Conservation (phyloP, 2,888 invertebrate species). For the Listrodromus nycthemerus region DNA sequence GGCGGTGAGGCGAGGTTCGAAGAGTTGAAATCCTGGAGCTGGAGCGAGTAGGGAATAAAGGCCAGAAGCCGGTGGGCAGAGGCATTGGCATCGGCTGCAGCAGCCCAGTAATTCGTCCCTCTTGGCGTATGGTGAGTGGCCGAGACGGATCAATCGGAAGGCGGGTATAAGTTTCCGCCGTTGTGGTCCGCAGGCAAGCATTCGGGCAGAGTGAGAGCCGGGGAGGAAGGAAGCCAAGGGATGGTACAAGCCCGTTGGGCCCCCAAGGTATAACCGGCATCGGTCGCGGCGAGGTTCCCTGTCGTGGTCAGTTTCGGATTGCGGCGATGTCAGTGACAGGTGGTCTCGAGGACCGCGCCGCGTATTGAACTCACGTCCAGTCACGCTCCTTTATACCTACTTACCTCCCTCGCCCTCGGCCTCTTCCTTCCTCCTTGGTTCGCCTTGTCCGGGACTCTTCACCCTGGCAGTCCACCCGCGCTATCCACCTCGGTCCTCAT, state of each 20-base stretch:
- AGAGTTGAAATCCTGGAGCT: slow-evolving; percentile 30
- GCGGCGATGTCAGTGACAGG: slow-evolving; percentile 84
- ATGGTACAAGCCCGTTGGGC: slow-evolving; percentile 46
- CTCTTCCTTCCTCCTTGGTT: slow-evolving; percentile 47
- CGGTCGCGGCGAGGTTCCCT: slow-evolving; percentile 78
- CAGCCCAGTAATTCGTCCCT: slow-evolving; percentile 80
- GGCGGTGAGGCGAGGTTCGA: slow-evolving; percentile 11
- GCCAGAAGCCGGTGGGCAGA: slow-evolving; percentile 43
- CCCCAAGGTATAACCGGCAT: slow-evolving; percentile 59
- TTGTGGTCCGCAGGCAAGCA: slow-evolving; percentile 76
- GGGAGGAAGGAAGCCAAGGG: slow-evolving; percentile 49
- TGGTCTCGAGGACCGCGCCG: slow-evolving; percentile 79
- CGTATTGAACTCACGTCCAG: slow-evolving; percentile 84
- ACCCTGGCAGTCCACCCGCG: slow-evolving; percentile 58
- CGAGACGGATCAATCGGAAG: slow-evolving; percentile 84
- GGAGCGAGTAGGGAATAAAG: slow-evolving; percentile 32
- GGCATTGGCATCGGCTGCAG: slow-evolving; percentile 67
- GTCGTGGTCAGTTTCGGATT: slow-evolving; percentile 84
- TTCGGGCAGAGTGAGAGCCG: slow-evolving; percentile 55
- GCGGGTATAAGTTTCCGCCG: slow-evolving; percentile 84
- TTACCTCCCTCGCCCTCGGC: slow-evolving; percentile 74
- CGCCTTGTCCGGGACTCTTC: slow-evolving; percentile 59
- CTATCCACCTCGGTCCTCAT: slow-evolving; percentile 66
- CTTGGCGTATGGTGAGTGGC: slow-evolving; percentile 83
- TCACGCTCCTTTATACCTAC: slow-evolving; percentile 83